Conservation (phyloP, 2,113 vertebrate genomes). For the Drymodes brunneopygia region DNA sequence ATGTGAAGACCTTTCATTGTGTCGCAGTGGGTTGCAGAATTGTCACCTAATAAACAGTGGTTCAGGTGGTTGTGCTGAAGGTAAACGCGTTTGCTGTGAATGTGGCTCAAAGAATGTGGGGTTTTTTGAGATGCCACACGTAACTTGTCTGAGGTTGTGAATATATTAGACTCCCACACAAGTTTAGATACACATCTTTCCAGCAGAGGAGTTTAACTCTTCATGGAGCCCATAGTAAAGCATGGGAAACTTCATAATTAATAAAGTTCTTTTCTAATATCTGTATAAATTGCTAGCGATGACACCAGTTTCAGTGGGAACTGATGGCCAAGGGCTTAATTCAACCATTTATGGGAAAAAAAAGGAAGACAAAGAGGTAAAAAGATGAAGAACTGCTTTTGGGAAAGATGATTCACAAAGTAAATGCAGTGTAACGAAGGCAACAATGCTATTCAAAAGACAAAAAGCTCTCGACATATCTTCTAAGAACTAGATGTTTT, state of each 20-base stretch:
- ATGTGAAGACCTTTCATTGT: not conserved
- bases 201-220: not conserved
- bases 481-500: not conserved
- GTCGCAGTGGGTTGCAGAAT: not conserved
- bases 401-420: not conserved
- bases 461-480: not conserved
- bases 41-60: not conserved
- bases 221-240: not conserved
- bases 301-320: not conserved
- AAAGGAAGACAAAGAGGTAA: not conserved
- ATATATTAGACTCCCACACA: not conserved
- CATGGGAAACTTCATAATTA: not conserved
- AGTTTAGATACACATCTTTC: not conserved
- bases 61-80: not conserved
- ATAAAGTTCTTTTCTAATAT: not conserved
- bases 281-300: not conserved
- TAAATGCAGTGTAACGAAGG: not conserved
- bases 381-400: not conserved
- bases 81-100: not conserved
- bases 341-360: not conserved
- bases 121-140: accelerated
- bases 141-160: not conserved
- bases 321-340: not conserved
- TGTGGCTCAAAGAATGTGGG: not conserved
- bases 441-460: not conserved